Evolutionary conservation across 2,113 vertebrate species (phyloP), one percentile per base, ranked within the genome.

Genomic region (Thamnaconus septentrionalis): DNA sequence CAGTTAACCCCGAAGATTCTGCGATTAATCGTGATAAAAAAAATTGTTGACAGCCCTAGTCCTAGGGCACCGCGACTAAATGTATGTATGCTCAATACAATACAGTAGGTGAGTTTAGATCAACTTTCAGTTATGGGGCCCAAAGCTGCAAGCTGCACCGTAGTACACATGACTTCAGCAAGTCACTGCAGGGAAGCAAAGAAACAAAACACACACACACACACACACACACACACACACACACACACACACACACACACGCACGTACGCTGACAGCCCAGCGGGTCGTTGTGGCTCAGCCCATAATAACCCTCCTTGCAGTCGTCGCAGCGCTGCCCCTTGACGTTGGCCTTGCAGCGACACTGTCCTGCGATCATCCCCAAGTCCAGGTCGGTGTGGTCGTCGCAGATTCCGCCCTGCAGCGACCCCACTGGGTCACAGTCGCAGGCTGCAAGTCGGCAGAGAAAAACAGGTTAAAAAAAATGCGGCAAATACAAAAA

Each of bases 311-410:
- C 87, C 0, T 93, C 91, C 61, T 52, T 91, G 89, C 94, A 97
- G 87, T 85, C 87, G 71, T 96, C 93, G 4, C 94, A 97, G 53
- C 89, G 91, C 2, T 69, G 70, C 5, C 91, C 92, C 0, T 82
- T 93, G 56, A 96, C 91, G 0, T 94, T 89, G 44, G 78, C 76
- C 89, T 95, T 96, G 87, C 94, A 97, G 73, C 89, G 92, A 81
- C 94, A 95, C 79, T 95, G 94, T 9, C 95, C 95, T 0, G 90
- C 79, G 0, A 96, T 93, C 90, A 93, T 91, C 43, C 93, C 91
- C 69, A 82, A 70, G 0, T 83, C 86, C 61, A 82, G 71, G 0
- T 95, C 92, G 0, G 93, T 95, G 84, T 94, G 89, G 5, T 90
- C 75, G 1, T 96, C 95, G 1, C 94, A 97, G 42, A 93, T 78